These are phyloP conservation scores for Pseudolaguvia tuberculata DNA, from an alignment of 2,113 vertebrate species.

Conservation along the genomic window DNA sequence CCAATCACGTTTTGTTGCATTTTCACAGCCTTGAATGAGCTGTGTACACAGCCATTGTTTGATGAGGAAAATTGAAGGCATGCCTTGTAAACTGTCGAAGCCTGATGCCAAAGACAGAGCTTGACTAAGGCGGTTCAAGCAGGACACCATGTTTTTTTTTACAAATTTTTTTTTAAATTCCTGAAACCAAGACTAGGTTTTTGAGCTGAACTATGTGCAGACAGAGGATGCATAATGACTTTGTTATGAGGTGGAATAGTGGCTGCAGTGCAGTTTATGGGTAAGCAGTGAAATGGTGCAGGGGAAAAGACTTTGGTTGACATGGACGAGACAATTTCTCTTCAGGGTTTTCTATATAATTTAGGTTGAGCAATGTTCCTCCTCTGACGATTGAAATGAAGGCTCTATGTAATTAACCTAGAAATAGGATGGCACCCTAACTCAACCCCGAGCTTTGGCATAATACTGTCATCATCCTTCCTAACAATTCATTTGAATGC, in stretches of 20 bases:
- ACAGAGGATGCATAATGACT: slow-evolving; percentile 41
- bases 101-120: slow-evolving; percentile 66
- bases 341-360: slow-evolving; percentile 51
- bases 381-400: slow-evolving; percentile 51
- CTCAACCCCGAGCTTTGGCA: slow-evolving; percentile 38
- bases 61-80: slow-evolving; percentile 77
- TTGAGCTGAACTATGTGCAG: slow-evolving; percentile 47
- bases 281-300: slow-evolving; percentile 27
- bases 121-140: slow-evolving; percentile 60
- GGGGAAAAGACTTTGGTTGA: slow-evolving; percentile 40
- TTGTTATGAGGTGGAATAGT: slow-evolving; percentile 28
- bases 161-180: background rate
- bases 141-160: slow-evolving; percentile 49
- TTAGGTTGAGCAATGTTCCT: slow-evolving; percentile 48
- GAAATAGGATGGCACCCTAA: slow-evolving; percentile 50
- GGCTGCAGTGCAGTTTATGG: slow-evolving; percentile 23
- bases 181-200: slow-evolving; percentile 54
- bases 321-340: slow-evolving; percentile 51
- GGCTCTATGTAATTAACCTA: slow-evolving; percentile 54
- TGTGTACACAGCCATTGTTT: slow-evolving; percentile 75
- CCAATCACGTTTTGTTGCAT: slow-evolving; percentile 71
- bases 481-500: slow-evolving; percentile 50
- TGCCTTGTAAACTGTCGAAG: slow-evolving; percentile 69
- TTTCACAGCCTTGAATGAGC: slow-evolving; percentile 67
- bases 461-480: slow-evolving; percentile 46